Conservation (phyloP, 2,113 vertebrate genomes). For the Gracilinanus agilis region DNA sequence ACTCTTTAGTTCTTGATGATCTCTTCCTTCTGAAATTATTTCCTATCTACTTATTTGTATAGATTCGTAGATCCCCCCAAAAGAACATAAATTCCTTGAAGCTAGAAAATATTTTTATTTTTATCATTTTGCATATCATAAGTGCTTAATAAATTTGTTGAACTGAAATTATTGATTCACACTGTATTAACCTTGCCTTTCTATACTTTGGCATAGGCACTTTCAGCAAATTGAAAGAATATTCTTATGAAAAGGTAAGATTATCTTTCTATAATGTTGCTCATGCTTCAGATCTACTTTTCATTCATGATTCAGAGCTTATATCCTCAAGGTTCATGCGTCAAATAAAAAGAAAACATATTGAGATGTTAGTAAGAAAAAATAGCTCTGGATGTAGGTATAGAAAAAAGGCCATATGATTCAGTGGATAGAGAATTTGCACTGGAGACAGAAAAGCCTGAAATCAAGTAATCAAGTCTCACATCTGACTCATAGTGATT, state of each 20-base stretch:
- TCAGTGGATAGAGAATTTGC: not conserved
- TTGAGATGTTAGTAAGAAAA: not conserved
- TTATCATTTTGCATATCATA: not conserved
- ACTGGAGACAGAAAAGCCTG: not conserved
- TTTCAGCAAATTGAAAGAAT: not conserved
- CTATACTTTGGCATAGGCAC: not conserved
- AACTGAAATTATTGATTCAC: not conserved
- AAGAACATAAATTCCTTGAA: not conserved
- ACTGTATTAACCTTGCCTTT: not conserved
- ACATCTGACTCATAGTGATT: not conserved
- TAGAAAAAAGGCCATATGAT: not conserved
- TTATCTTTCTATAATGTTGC: not conserved
- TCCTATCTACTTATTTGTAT: not conserved
- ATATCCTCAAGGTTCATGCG: not conserved
- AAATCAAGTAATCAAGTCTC: not conserved
- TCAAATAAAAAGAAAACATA: not conserved
- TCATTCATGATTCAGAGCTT: not conserved
- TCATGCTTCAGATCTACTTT: not conserved
- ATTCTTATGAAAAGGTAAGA: not conserved
- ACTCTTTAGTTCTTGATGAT: not conserved
- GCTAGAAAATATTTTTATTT: not conserved
- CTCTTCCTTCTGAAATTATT: not conserved
- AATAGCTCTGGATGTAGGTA: not conserved
- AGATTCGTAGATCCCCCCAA: not conserved
- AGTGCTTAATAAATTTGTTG: not conserved